Base-by-base conservation (phyloP, 1,140 invertebrate species). In the Drosophila ercepeae region DNA sequence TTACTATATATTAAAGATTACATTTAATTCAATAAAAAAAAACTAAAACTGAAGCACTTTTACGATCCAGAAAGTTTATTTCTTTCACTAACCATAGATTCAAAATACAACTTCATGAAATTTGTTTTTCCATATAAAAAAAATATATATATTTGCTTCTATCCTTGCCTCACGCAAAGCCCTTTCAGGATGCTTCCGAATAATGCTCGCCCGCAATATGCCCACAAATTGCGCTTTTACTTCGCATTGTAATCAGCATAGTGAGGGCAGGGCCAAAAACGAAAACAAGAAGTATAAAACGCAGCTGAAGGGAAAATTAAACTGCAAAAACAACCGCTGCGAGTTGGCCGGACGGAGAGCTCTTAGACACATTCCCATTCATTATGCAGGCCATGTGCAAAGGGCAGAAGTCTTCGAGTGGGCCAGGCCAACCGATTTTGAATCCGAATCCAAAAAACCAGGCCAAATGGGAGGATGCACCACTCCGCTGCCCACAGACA, bases 381-480 rank as follows among this genome's bases (percentile, higher is more conserved):
- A 84, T 83, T 78, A 83, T 84, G 79, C 79, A 83, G 65, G 79
- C 79, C 79, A 84, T 83, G 79, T 78, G 75, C 79, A 78, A 65
- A 77, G 70, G 73, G 60, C 75, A 78, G 67, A 50, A 75, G 79
- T 75, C 67, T 84, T 78, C 64, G 53, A 78, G 78, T 74, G 69
- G 54, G 61, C 64, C 64, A 25, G 41, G 55, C 60, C 57, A 61
- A 64, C 29, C 61, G 57, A 64, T 61, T 39, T 41, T 68, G 39
- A 42, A 9, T 42, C 39, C 16, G 39, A 42, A 18, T 42, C 14
- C 18, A 0, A 9, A 16, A 42, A 42, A 9, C 8, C 16, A 45
- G 52, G n/a, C 46, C 59, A 59, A 49, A 16, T 44, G 23, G 50
- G 14, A 34, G 54, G 13, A 52, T 64, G 58, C 53, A 60, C 39